These are phyloP conservation scores for Jordanella pulchra DNA, from an alignment of 2,797 vertebrate genomes.

Conservation along the genomic window DNA sequence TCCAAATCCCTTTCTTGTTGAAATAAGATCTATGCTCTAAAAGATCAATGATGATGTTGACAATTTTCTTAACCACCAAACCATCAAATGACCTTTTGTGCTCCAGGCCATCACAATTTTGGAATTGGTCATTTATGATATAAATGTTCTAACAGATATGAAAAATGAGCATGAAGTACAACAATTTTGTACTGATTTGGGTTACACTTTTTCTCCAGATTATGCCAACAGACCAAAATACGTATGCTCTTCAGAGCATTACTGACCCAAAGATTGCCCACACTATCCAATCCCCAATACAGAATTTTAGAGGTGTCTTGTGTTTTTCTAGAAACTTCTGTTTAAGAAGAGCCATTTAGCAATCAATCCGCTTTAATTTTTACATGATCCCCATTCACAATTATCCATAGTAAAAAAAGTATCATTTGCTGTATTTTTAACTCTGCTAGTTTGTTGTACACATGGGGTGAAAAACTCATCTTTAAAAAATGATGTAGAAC, in stretches of 20 bases:
- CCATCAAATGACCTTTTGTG: constrained; percentile 2
- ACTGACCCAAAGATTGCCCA: not conserved
- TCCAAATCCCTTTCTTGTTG: not conserved
- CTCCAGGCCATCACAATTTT: not conserved
- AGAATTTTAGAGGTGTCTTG: not conserved
- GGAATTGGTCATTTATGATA: not conserved
- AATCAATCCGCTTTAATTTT: not conserved
- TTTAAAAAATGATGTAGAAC: not conserved
- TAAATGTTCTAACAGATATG: not conserved
- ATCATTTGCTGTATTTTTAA: not conserved
- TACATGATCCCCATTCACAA: not conserved
- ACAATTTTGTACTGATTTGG: not conserved
- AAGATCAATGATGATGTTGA: not conserved
- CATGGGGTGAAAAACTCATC: not conserved
- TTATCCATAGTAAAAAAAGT: not conserved
- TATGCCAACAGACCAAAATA: not conserved
- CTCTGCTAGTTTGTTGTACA: not conserved
- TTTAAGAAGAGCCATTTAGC: not conserved
- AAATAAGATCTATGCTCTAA: not conserved
- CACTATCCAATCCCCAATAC: not conserved
- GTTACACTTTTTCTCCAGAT: not conserved
- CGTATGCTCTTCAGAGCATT: not conserved
- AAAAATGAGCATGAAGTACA: constrained; percentile 1
- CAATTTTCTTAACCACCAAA: constrained; percentile 4
- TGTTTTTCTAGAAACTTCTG: not conserved